These are phyloP conservation scores for Lochmaea capreae DNA, from an alignment of 2,888 invertebrate genomes.

Conservation along the genomic window DNA sequence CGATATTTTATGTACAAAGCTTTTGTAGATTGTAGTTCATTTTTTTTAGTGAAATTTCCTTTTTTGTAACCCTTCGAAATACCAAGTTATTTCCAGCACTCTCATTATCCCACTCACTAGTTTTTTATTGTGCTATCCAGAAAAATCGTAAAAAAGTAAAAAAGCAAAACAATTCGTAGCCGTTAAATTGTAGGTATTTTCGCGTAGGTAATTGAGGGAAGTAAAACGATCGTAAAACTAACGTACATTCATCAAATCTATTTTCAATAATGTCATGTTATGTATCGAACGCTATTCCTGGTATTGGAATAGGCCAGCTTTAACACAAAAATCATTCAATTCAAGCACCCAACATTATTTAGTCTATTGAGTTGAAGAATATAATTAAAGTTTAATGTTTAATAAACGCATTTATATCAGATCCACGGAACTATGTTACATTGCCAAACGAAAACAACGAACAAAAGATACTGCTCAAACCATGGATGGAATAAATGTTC, in stretches of 20 bases:
- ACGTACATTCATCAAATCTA: constrained; percentile 8
- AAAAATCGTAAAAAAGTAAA: constrained; percentile 5
- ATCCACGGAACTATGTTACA: no score
- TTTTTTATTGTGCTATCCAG: not conserved
- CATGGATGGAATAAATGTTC: no score
- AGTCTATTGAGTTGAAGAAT: no score
- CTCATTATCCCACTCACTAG: not conserved
- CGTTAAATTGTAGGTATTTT: constrained; percentile 3
- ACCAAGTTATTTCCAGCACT: not conserved
- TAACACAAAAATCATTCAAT: not conserved
- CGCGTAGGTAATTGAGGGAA: constrained; percentile 6
- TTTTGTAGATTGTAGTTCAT: no score
- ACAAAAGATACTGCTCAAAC: no score
- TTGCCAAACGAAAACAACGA: no score
- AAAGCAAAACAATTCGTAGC: not conserved
- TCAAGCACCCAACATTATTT: no score
- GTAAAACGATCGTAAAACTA: not conserved
- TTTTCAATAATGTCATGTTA: not conserved
- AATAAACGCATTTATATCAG: no score
- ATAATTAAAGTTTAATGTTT: no score
- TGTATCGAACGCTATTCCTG: not conserved
- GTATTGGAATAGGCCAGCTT: constrained; percentile 1
- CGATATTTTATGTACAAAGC: no score
- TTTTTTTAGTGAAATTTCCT: no score
- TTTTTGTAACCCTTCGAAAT: no score